Conservation (phyloP, 2,888 invertebrate genomes). For the Liposcelis brunnea region DNA sequence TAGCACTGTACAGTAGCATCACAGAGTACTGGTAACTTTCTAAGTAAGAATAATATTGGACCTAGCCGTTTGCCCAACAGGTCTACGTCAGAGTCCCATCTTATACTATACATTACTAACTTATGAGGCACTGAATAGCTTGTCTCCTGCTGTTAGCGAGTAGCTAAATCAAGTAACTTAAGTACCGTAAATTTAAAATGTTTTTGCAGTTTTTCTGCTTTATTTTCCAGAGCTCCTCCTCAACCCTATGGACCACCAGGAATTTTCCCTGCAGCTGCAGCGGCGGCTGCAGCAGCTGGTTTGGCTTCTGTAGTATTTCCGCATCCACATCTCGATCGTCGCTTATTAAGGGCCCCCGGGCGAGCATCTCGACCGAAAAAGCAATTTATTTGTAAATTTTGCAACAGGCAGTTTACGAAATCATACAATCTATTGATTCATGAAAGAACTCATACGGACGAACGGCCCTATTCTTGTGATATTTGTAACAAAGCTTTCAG, state of each 20-base stretch:
- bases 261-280: constrained; percentile 13
- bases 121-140: too few species aligned
- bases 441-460: constrained; percentile 92
- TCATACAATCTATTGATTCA: constrained; percentile 95
- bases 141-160: too few species aligned
- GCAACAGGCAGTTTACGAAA: constrained; percentile 93
- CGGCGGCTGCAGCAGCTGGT: too few species aligned
- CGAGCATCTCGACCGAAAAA: constrained; percentile 43
- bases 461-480: constrained; percentile 89
- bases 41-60: too few species aligned
- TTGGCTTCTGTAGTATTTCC: constrained; percentile 22
- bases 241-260: constrained; percentile 38
- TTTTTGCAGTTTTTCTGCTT: constrained; percentile 28
- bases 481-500: constrained; percentile 92
- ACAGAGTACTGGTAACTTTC: too few species aligned
- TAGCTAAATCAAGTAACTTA: too few species aligned
- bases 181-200: too few species aligned
- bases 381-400: constrained; percentile 94
- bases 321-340: constrained; percentile 58
- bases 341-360: constrained; percentile 34
- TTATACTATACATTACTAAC: too few species aligned
- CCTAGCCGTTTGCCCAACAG: too few species aligned
- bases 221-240: constrained; percentile 1
- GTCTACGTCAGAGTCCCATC: too few species aligned
- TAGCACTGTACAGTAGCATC: too few species aligned